Evolutionary conservation across 2,797 vertebrate species (phyloP), one percentile per base, ranked within the genome.

Genomic region (Xenentodon cancila): DNA sequence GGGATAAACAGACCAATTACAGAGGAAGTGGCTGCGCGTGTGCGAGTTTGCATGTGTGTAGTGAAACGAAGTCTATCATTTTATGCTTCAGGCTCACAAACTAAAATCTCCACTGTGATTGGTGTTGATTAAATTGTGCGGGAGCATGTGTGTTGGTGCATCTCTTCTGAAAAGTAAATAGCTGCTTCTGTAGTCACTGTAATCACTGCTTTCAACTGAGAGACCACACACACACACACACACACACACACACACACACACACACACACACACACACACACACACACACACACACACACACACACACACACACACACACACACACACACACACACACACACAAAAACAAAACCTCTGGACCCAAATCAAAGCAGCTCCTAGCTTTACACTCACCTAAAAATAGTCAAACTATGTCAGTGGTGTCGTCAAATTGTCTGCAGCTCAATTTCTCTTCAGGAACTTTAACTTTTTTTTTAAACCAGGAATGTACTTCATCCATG

Each of bases 1-100:
- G 68, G 72, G 66, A 83, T 85, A 90, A 91, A 84, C 78, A 79
- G 59, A 58, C 49, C 77, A 87, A 92, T 90, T 86, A 91, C 72
- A 88, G 81, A 85, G 85, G 66, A 87, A 85, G 85, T 80, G 71
- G 71, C 67, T 73, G 8, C 57, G 68, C 61, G 56, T 79, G 4
- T 52, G 56, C 48, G 42, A 64, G 58, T 69, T 22, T 59, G 34
- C 57, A 22, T 62, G 62, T 68, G 62, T 68, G 58, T 67, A 67
- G 64, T 66, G 54, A 74, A 76, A 63, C 73, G 68, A 75, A 50
- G 69, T 75, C 80, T 85, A 76, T 92, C 63, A 91, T 92, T 91
- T 88, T 68, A 54, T 66, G 70, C 59, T 73, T 64, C 51, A 52
- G 20, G 68, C 66, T 77, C 73, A 65, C 78, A 78, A 73, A 88